phyloP scores from a whole-genome alignment of 2,113 vertebrate genomes.

The Urocynchramus pylzowi region DNA sequence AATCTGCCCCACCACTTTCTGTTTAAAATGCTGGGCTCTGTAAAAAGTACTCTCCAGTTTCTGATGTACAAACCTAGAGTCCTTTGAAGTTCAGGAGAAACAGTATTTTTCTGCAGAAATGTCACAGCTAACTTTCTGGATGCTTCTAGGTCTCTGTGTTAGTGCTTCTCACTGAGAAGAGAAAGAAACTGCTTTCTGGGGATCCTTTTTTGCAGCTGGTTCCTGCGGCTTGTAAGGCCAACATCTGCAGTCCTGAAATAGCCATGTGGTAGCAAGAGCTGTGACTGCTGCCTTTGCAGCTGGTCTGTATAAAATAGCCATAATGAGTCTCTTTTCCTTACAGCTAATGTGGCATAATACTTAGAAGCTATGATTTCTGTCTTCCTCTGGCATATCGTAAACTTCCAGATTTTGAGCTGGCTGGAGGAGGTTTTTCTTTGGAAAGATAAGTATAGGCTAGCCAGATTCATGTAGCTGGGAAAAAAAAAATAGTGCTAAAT shows the following conservation, averaged over 20 bases:
- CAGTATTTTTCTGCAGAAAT: not conserved
- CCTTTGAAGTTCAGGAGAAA: not conserved
- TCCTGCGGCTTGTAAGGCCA: not conserved
- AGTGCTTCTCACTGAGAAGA: not conserved
- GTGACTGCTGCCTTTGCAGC: slow-evolving; percentile 1
- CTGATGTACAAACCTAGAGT: not conserved
- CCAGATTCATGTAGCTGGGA: not conserved
- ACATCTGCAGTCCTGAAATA: slow-evolving; percentile 32
- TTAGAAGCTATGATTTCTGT: slow-evolving; percentile 57
- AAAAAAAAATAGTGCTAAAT: not conserved
- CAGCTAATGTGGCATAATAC: not conserved
- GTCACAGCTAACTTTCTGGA: not conserved
- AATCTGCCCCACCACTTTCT: not conserved
- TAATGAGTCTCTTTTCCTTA: not conserved
- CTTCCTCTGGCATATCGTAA: not conserved
- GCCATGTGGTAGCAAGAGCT: not conserved
- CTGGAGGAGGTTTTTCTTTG: not conserved
- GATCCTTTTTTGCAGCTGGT: not conserved
- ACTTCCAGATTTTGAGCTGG: not conserved
- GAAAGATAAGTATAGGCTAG: slow-evolving; percentile 11
- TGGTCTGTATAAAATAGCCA: not conserved
- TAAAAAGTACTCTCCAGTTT: not conserved
- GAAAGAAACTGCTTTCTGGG: not conserved
- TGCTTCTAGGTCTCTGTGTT: not conserved
- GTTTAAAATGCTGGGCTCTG: not conserved